Conservation (phyloP, 2,888 invertebrate species). For the Aporophyla nigra region DNA sequence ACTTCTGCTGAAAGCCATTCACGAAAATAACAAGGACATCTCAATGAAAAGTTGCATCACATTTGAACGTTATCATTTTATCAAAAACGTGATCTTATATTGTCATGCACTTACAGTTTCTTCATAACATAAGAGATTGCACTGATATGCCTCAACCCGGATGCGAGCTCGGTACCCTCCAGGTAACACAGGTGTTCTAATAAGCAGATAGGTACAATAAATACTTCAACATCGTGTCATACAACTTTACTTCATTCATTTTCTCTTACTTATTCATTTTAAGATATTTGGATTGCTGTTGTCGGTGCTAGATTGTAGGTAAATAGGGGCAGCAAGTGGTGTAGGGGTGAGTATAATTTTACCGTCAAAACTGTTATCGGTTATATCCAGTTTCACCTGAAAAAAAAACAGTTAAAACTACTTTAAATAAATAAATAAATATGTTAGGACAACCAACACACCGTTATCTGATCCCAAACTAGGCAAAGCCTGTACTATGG, state of each 20-base stretch:
- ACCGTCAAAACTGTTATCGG: too few species aligned
- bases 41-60: slow-evolving; percentile 31
- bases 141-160: slow-evolving; percentile 45
- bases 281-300: slow-evolving; percentile 3
- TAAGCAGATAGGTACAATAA: not conserved
- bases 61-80: slow-evolving; percentile 41
- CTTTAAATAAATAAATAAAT: too few species aligned
- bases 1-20: slow-evolving; percentile 29
- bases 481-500: too few species aligned
- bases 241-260: slow-evolving; percentile 31
- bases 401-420: too few species aligned
- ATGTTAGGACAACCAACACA: too few species aligned
- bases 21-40: not conserved
- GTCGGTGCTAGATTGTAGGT: not conserved
- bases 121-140: slow-evolving; percentile 36
- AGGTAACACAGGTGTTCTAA: slow-evolving; percentile 31
- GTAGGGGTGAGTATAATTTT: too few species aligned
- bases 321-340: not conserved
- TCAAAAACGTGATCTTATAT: slow-evolving; percentile 40
- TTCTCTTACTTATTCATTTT: slow-evolving; percentile 14
- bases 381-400: too few species aligned
- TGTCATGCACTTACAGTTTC: slow-evolving; percentile 39
- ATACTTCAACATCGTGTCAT: slow-evolving; percentile 35
- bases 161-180: slow-evolving; percentile 17
- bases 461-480: too few species aligned